Conservation (phyloP, 2,113 vertebrate genomes). For the Platysteira castanea region DNA sequence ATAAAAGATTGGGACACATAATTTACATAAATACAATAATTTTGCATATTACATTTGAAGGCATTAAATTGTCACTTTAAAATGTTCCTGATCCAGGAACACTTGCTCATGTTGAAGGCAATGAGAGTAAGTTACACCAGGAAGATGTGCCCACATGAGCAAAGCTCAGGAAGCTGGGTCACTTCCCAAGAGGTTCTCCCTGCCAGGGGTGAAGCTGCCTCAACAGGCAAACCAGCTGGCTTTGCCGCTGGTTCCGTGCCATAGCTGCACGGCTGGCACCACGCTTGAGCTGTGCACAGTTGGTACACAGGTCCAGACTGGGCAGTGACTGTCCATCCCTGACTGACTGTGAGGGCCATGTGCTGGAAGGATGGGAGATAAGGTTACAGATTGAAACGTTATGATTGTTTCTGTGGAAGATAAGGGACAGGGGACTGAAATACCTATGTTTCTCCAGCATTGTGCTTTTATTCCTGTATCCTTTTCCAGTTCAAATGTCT, state of each 20-base stretch:
- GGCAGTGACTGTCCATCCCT: background rate
- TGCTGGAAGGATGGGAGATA: background rate
- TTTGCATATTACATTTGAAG: background rate
- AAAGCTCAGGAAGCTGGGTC: background rate
- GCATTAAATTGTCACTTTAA: background rate
- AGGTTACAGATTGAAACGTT: background rate
- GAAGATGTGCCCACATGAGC: background rate
- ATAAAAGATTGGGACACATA: background rate
- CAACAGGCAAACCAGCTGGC: background rate
- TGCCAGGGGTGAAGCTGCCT: background rate
- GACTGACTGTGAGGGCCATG: background rate
- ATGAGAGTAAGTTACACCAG: background rate
- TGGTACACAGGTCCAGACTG: fast-evolving
- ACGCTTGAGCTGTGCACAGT: fast-evolving
- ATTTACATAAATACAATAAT: background rate
- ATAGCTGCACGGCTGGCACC: background rate
- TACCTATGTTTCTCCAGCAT: background rate
- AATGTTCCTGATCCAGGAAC: background rate
- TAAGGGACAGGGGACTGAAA: background rate
- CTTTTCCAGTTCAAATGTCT: background rate
- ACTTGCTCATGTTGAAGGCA: background rate
- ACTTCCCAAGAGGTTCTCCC: background rate
- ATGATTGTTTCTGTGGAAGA: background rate
- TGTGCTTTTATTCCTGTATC: background rate
- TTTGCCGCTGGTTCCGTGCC: fast-evolving